A percentile compares a stretch with the other conserved stretches of the same genome.
Evolutionary conservation across 2,113 vertebrate genomes (phyloP).

Genomic region (Varanus salvator): DNA sequence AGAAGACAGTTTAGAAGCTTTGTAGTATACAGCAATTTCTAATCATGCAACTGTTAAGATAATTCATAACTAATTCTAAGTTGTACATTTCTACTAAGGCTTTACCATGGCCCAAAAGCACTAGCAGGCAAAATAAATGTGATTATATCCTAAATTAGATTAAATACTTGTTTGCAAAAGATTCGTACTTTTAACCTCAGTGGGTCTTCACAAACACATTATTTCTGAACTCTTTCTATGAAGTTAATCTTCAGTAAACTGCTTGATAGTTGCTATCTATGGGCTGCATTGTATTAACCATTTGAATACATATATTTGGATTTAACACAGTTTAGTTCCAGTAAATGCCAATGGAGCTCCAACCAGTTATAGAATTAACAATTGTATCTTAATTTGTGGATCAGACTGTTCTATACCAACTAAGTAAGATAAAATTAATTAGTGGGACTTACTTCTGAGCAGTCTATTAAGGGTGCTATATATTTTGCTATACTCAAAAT

Average conservation of each 20-base stretch:
- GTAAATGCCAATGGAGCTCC: not conserved
- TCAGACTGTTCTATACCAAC: not conserved
- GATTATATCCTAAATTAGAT: not conserved
- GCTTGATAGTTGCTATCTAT: not conserved
- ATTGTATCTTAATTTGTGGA: not conserved
- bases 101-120: not conserved
- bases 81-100: not conserved
- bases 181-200: not conserved
- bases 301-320: not conserved
- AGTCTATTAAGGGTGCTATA: not conserved
- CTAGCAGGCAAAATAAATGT: not conserved
- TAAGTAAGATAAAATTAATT: no score
- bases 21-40: not conserved
- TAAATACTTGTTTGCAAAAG: not conserved
- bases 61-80: not conserved
- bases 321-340: not conserved
- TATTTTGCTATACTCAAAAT: not conserved
- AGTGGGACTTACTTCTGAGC: no score
- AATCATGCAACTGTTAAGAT: not conserved
- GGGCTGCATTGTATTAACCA: not conserved
- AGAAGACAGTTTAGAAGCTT: not conserved
- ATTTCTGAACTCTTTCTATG: not conserved
- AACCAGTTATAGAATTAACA: not conserved
- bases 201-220: not conserved
- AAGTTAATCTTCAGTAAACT: not conserved